phyloP scores from a whole-genome alignment of 2,797 vertebrate genomes.

The Atherinosoma microstoma region DNA sequence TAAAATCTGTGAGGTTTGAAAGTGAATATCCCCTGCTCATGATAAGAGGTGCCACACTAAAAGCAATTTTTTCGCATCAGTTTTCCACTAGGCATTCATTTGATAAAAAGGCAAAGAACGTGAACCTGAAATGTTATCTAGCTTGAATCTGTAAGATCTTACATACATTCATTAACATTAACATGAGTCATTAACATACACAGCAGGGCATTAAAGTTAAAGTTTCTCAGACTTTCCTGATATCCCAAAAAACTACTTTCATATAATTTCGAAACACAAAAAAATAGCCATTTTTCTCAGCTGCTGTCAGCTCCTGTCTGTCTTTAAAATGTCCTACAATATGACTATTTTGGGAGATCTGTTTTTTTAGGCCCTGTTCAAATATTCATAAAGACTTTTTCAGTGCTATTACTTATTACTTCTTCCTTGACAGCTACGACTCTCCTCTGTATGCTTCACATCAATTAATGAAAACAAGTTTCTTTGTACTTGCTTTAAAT shows the following conservation, averaged over 20 bases:
- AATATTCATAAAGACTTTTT: slow-evolving; percentile 46
- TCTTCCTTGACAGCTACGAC: slow-evolving; percentile 4
- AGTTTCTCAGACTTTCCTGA: slow-evolving; percentile 48
- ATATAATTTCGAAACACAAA: slow-evolving; percentile 57
- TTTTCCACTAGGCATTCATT: not conserved
- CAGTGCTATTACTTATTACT: slow-evolving; percentile 26
- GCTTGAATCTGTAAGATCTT: no score
- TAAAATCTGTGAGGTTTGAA: no score
- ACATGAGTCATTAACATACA: no score
- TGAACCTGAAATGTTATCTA: slow-evolving; percentile 7
- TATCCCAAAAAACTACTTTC: slow-evolving; percentile 61
- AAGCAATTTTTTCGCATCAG: no score
- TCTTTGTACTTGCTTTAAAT: slow-evolving; percentile 24
- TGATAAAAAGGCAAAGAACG: slow-evolving; percentile 13
- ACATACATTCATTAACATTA: slow-evolving; percentile 9
- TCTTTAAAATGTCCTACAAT: slow-evolving; percentile 55
- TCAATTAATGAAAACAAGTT: slow-evolving; percentile 31
- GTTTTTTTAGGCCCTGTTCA: slow-evolving; percentile 40
- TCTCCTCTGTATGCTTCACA: slow-evolving; percentile 20
- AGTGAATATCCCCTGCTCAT: no score
- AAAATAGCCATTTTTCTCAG: not conserved
- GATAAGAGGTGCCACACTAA: no score
- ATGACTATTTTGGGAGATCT: slow-evolving; percentile 33
- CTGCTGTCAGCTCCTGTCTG: slow-evolving; percentile 24
- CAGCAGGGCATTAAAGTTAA: slow-evolving; percentile 39